A percentile compares a stretch with the other conserved stretches of the same genome.
phyloP scores from a whole-genome alignment of 2,888 invertebrate genomes.

The Melinopterus prodromus region DNA sequence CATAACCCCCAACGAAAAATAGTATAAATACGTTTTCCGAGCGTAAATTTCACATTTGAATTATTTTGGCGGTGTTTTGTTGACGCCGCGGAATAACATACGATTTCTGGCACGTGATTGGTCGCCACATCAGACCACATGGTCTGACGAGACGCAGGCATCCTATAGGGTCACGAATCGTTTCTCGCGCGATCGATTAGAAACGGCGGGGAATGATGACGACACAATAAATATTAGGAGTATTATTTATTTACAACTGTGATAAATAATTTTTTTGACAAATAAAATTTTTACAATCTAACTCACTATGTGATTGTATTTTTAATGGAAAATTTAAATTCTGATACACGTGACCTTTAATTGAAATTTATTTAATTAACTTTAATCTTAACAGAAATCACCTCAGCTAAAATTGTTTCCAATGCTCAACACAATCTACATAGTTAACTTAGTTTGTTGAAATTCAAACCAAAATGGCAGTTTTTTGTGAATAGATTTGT shows the following conservation, averaged over 20 bases:
- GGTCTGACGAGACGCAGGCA: constrained; percentile 27
- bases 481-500: too few relatives aligned
- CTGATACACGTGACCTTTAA: not conserved
- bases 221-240: not conserved
- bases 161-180: constrained; percentile 22
- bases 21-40: not conserved
- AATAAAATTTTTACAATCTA: not conserved
- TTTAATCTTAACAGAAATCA: too few relatives aligned
- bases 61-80: not conserved
- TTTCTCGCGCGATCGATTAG: constrained; percentile 16
- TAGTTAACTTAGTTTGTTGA: too few relatives aligned
- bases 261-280: not conserved
- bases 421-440: too few relatives aligned
- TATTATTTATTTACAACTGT: not conserved
- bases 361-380: too few relatives aligned
- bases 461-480: too few relatives aligned
- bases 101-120: constrained; percentile 29
- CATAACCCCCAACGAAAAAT: constrained; percentile 8
- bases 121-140: constrained; percentile 36
- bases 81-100: not conserved
- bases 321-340: not conserved
- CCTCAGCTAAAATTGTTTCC: too few relatives aligned
- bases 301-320: not conserved
- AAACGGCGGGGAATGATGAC: not conserved
- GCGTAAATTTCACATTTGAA: too few relatives aligned